Evolutionary conservation across 2,797 vertebrate genomes (phyloP).

Genomic region (Hozukius guyotensis): DNA sequence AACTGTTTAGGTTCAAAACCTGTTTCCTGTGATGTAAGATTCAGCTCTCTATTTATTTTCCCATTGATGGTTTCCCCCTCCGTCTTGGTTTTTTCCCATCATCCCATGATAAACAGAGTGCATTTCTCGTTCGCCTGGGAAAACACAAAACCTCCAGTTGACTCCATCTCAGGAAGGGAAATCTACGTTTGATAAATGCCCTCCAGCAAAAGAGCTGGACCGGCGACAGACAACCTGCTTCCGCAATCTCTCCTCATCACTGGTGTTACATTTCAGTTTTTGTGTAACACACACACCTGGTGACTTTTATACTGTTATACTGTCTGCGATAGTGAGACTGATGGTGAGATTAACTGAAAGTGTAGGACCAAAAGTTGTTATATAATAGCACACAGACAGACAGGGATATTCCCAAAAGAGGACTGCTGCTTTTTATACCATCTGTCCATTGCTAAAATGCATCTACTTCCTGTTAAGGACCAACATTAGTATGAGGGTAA

Average conservation of each 20-base stretch:
- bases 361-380: constrained; percentile 21
- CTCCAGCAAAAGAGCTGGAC: constrained; percentile 46
- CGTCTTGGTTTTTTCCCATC: constrained; percentile 77
- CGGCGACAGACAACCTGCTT: constrained; percentile 57
- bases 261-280: constrained; percentile 25
- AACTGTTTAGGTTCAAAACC: constrained; percentile 75
- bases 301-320: constrained; percentile 13
- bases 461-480: constrained; percentile 64
- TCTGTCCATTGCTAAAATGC: constrained; percentile 40
- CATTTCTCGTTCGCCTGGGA: constrained; percentile 74
- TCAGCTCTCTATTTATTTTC: constrained; percentile 80
- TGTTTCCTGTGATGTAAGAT: constrained; percentile 78
- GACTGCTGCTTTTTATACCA: constrained; percentile 43
- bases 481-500: constrained; percentile 46
- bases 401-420: constrained; percentile 34
- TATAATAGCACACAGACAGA: constrained; percentile 23
- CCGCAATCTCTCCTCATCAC: constrained; percentile 13
- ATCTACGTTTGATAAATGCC: constrained; percentile 65
- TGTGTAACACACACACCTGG: constrained; percentile 5
- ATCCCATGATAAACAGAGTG: constrained; percentile 75
- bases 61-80: constrained; percentile 69
- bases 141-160: constrained; percentile 72
- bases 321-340: neutral
- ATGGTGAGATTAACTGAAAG: neutral
- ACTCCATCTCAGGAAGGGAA: constrained; percentile 73